Evolutionary conservation across 2,888 invertebrate species (phyloP).

Genomic region (Caenorhabditis wallacei): DNA sequence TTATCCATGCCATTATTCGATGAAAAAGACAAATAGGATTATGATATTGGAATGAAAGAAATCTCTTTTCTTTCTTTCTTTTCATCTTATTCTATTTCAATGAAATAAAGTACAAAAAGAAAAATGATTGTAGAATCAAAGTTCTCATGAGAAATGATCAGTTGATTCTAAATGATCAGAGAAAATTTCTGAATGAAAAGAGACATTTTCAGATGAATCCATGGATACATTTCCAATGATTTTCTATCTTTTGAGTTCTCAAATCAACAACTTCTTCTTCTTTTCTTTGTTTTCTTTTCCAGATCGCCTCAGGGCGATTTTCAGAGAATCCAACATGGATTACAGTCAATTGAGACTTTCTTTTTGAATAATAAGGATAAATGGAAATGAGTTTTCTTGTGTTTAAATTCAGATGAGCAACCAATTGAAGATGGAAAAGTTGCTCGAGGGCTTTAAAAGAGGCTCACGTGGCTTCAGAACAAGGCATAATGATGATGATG

Average conservation of each 20-base stretch:
- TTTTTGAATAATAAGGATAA: conserved; percentile 8
- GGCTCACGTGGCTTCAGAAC: conserved; percentile 30
- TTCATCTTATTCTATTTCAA: neutral
- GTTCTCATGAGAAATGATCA: neutral
- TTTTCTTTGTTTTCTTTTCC: neutral
- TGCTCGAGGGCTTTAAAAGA: conserved; percentile 25
- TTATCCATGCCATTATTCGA: conserved; percentile 10
- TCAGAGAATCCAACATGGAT: conserved; percentile 1
- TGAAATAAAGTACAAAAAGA: neutral
- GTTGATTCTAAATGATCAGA: neutral
- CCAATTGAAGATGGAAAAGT: conserved; percentile 23
- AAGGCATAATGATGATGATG: conserved; percentile 45
- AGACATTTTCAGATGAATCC: neutral
- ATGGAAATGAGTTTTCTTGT: conserved; percentile 18
- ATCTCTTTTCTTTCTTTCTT: neutral
- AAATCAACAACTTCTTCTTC: neutral
- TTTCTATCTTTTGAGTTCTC: neutral
- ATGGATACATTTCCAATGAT: neutral
- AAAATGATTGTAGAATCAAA: neutral
- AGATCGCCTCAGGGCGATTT: conserved; percentile 7
- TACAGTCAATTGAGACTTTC: conserved; percentile 12
- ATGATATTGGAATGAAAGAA: conserved; percentile 7
- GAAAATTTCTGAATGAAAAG: too few relatives aligned
- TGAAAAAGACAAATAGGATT: conserved; percentile 18
- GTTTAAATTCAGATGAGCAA: neutral